Percentiles rank a stretch among this genome's conserved stretches.
Evolutionary conservation across 2,113 vertebrate genomes (phyloP).

Genomic region (Ciconia boyciana): DNA sequence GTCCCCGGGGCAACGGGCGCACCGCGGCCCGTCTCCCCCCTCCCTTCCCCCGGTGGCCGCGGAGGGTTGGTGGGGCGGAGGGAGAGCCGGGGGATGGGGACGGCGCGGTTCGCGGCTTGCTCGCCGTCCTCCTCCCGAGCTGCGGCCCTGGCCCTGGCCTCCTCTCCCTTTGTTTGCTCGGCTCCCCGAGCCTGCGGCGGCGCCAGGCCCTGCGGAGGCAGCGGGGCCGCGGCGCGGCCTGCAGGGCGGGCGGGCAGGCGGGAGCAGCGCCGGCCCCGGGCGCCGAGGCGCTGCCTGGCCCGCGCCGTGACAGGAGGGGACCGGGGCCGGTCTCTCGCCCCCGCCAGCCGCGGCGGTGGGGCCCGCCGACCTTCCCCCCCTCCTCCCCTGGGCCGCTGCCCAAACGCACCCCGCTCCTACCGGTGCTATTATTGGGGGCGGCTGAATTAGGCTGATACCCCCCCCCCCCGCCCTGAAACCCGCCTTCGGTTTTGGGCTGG

Average conservation of each 20-base stretch:
- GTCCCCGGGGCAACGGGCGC: background rate
- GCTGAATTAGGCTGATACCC: background rate
- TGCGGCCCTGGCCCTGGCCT: background rate
- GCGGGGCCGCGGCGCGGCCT: slow-evolving; percentile 27
- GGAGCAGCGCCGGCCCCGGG: background rate
- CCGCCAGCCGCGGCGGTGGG: background rate
- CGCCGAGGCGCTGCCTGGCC: background rate
- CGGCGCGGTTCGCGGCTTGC: background rate
- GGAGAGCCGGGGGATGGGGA: background rate
- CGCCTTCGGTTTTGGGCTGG: background rate
- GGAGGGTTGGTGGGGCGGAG: background rate
- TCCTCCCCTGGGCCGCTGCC: background rate
- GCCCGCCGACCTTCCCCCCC: background rate
- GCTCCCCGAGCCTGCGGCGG: background rate
- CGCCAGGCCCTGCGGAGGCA: slow-evolving; percentile 7
- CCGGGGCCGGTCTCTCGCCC: background rate
- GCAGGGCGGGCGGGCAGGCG: background rate
- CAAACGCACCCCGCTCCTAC: background rate
- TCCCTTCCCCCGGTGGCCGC: background rate
- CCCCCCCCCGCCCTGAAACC: background rate
- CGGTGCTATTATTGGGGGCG: background rate
- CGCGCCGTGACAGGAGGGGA: background rate
- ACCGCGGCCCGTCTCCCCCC: background rate
- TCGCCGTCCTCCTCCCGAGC: slow-evolving; percentile 15
- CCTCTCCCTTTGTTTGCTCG: slow-evolving; percentile 23